Conservation (phyloP, 2,797 vertebrate genomes). For the Lemur catta region DNA sequence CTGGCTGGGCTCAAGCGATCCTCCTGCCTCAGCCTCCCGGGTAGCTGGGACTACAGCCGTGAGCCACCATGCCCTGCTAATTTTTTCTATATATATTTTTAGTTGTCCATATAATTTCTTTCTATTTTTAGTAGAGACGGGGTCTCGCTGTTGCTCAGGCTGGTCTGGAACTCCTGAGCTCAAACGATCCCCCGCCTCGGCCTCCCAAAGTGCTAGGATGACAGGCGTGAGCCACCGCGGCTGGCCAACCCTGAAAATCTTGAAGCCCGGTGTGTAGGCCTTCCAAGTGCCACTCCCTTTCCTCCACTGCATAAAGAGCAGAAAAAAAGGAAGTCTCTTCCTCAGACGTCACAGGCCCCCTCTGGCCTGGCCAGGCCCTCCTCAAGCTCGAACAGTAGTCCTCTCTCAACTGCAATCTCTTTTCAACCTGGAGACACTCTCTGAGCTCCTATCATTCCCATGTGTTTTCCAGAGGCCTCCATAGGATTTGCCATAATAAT, state of each 20-base stretch:
- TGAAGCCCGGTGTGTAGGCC: neutral
- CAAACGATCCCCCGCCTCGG: no score
- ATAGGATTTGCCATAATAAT: neutral
- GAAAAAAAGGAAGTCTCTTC: neutral
- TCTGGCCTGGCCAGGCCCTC: no score
- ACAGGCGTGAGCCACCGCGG: neutral
- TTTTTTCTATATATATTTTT: no score
- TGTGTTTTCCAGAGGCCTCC: neutral
- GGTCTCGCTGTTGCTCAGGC: no score
- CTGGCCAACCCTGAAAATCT: neutral
- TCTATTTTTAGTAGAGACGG: no score
- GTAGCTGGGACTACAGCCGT: no score
- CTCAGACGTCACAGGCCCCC: neutral
- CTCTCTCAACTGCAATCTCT: neutral
- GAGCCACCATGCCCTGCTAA: fast-evolving
- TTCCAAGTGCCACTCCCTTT: neutral
- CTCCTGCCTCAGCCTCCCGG: no score
- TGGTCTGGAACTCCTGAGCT: no score
- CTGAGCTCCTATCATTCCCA: neutral
- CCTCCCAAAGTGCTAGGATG: no score
- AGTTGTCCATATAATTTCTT: no score
- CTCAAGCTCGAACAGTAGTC: neutral
- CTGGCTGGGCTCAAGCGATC: no score
- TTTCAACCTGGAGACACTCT: neutral
- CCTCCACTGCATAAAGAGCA: neutral